Evolutionary conservation across 1,140 invertebrate species (phyloP), one percentile per base, ranked within the genome.

Genomic region (Dryas iulia): DNA sequence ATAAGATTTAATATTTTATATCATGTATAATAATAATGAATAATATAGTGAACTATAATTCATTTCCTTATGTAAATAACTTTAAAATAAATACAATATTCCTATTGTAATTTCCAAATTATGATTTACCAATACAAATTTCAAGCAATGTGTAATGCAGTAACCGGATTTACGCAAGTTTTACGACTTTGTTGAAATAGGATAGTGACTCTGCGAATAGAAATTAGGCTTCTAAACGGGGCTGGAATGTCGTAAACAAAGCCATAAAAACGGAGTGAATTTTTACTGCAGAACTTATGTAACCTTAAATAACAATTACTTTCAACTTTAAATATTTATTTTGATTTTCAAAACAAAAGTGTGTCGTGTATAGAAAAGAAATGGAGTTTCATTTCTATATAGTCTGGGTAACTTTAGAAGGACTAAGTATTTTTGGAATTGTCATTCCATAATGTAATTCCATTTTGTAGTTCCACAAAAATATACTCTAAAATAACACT

Each of bases 221-320:
- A 73, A 74, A 74, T 74, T 74, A 74, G 72, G 65, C 65, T 68
- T 68, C 61, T 74, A 60, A 71, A 74, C 57, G 58, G 65, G 60
- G 39, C 57, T 58, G 58, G 65, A 66, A 59, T 39, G 62, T 71
- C 72, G 72, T 74, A 74, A 74, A 71, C 71, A 74, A 67, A 68
- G 65, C 57, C 28, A 62, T 74, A 71, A 74, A 74, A 58, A 57
- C 47, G 23, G 59, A 64, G 61, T 70, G 61, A 69, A 60, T 60
- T 65, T 70, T 70, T 70, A 70, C 61, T 52, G 47, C 47, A 28
- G 33, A 70, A 69, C 60, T 64, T 62, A 54, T 59, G 52, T 65
- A 65, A 65, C 30, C 23, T 23, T 61, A 39, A 58, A 47, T 10
- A 47, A 47, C n/a, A 47, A 47, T 21, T 47, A 47, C 5, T 47